A percentile compares a stretch with the other conserved stretches of the same genome.
Evolutionary conservation across 2,888 invertebrate genomes (phyloP).

Genomic region (Clistopyga incitator): DNA sequence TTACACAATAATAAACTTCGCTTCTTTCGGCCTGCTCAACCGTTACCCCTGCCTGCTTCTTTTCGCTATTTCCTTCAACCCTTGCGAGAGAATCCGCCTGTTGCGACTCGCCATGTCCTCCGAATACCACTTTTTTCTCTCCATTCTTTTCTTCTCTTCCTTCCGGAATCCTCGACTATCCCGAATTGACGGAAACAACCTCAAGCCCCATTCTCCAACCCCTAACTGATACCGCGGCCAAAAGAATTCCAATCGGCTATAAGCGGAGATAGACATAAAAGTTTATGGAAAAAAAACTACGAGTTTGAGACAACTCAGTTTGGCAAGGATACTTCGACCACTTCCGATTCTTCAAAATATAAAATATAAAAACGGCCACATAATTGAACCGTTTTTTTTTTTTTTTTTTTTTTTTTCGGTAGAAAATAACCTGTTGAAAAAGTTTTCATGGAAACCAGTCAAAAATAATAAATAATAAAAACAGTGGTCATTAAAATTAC

Average conservation of each 20-base stretch:
- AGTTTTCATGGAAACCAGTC: no score
- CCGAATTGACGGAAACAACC: conserved; percentile 45
- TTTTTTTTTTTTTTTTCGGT: no score
- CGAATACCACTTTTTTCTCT: conserved; percentile 16
- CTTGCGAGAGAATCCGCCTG: conserved; percentile 52
- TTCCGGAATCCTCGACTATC: conserved; percentile 58
- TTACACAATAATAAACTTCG: conserved; percentile 66
- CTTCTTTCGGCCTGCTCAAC: conserved; percentile 43
- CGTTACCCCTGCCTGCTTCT: conserved; percentile 6
- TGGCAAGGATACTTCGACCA: conserved; percentile 9
- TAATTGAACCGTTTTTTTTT: no score
- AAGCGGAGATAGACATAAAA: conserved; percentile 28
- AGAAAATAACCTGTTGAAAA: no score
- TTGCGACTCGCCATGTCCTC: conserved; percentile 51
- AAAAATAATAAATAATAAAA: no score
- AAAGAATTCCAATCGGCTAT: conserved; percentile 60
- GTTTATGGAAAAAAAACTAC: conserved; percentile 18
- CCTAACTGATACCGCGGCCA: conserved; percentile 50
- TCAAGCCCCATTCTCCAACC: conserved; percentile 4
- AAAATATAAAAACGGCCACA: neutral
- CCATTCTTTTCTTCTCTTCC: conserved; percentile 15
- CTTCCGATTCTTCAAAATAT: conserved; percentile 32
- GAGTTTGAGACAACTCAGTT: conserved; percentile 9
- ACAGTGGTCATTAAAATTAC: no score
- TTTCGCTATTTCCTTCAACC: conserved; percentile 44